Evolutionary conservation across 1,140 invertebrate species (phyloP).

Genomic region (Polypedilum pembai): DNA sequence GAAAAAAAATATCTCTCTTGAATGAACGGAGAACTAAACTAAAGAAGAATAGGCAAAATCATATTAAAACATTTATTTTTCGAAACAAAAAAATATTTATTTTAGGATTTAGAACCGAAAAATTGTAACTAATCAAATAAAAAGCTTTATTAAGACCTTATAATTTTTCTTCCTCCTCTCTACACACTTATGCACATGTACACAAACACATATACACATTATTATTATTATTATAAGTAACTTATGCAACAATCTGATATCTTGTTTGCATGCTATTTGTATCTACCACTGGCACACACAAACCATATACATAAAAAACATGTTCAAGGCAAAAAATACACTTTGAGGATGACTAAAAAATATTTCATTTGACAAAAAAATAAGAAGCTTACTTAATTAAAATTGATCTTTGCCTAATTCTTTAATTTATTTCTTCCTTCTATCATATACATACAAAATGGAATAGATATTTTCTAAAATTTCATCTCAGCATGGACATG

Average conservation of each 20-base stretch:
- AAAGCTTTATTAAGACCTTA: neutral
- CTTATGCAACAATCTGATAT: neutral
- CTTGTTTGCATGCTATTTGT: neutral
- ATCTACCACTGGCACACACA: neutral
- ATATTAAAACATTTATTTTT: neutral
- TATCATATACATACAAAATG: too few species aligned
- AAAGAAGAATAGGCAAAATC: slow-evolving; percentile 8
- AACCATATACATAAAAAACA: neutral
- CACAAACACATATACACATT: neutral
- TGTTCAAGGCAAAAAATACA: neutral
- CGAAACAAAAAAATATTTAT: neutral
- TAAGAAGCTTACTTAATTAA: too few species aligned
- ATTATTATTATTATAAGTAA: too few species aligned
- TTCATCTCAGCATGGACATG: too few species aligned
- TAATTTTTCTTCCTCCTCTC: neutral
- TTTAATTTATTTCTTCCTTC: neutral
- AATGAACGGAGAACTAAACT: neutral
- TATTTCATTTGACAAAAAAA: too few species aligned
- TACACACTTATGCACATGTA: neutral
- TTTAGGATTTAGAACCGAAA: too few species aligned
- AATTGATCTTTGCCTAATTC: neutral
- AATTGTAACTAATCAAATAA: slow-evolving; percentile 12
- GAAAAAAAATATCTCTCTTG: neutral
- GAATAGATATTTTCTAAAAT: neutral
- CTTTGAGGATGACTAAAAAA: neutral